Percentiles rank a stretch among this genome's conserved stretches.
Conservation (phyloP, 2,797 vertebrate genomes). For the Silurus lanzhouensis region DNA sequence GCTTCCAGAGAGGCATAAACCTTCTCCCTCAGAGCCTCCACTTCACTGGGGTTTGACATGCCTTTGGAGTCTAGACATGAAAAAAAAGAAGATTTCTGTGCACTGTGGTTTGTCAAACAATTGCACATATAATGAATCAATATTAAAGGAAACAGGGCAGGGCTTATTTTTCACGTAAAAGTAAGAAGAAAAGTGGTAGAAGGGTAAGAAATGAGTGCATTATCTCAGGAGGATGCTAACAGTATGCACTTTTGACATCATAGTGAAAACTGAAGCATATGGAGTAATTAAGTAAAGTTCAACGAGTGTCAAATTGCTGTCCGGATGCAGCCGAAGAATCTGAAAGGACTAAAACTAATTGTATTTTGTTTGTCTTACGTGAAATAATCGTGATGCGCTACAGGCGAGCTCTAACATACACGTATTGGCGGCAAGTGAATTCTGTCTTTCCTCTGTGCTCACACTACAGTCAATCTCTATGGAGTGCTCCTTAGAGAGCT, state of each 20-base stretch:
- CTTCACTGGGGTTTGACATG: slow-evolving; percentile 91
- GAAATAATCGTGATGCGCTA: not conserved
- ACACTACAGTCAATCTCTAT: slow-evolving; percentile 24
- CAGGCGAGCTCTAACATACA: not conserved
- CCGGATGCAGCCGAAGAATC: not conserved
- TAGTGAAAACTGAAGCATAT: not conserved
- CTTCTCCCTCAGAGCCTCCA: slow-evolving; percentile 95
- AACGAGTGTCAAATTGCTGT: not conserved
- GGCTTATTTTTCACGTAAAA: not conserved
- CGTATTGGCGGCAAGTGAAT: not conserved
- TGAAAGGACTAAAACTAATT: not conserved
- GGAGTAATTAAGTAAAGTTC: not conserved
- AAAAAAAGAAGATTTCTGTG: slow-evolving; percentile 12
- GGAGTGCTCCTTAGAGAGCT: slow-evolving; percentile 33
- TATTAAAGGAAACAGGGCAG: not conserved
- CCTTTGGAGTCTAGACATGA: slow-evolving; percentile 89
- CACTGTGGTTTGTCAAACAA: not conserved
- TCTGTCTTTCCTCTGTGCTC: slow-evolving; percentile 9
- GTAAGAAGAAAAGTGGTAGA: not conserved
- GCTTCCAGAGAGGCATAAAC: slow-evolving; percentile 97
- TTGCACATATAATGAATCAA: not conserved
- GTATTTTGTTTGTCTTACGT: not conserved
- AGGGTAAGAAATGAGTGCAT: not conserved
- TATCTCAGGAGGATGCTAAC: not conserved
- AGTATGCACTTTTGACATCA: not conserved